These are phyloP conservation scores for Tipula vernalis DNA, from an alignment of 2,888 invertebrate genomes.

Conservation along the genomic window DNA sequence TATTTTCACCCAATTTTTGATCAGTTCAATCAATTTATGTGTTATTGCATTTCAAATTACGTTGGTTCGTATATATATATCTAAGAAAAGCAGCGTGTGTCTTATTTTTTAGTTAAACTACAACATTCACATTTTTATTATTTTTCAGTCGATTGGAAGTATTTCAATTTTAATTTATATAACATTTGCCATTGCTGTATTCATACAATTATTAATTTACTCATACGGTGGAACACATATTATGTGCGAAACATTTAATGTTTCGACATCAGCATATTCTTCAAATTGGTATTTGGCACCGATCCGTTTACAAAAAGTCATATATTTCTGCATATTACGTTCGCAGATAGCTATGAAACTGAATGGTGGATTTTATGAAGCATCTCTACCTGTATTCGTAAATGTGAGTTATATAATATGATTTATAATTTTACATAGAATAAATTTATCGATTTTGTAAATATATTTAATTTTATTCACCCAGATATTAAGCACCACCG, in stretches of 20 bases:
- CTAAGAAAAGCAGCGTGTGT: too few relatives aligned
- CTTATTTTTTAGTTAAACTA: background rate
- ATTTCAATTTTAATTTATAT: background rate
- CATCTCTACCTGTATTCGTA: background rate
- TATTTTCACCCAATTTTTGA: slow-evolving; percentile 10
- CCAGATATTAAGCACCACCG: background rate
- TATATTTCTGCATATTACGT: slow-evolving; percentile 5
- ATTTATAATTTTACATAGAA: background rate
- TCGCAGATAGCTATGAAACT: background rate
- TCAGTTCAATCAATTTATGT: slow-evolving; percentile 10
- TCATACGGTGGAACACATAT: slow-evolving; percentile 12
- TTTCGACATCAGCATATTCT: background rate
- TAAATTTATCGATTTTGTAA: background rate
- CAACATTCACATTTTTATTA: background rate
- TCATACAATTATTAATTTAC: slow-evolving; percentile 12
- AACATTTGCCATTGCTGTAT: background rate
- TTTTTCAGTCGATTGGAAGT: background rate
- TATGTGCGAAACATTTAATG: background rate
- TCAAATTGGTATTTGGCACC: background rate
- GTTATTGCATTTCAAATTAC: slow-evolving; percentile 13
- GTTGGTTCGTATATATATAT: background rate
- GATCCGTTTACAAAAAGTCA: background rate
- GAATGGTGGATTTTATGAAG: background rate
- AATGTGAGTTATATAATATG: background rate
- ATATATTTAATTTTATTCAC: background rate